phyloP scores from a whole-genome alignment of 1,140 invertebrate species.

The Zaprionus inermis region DNA sequence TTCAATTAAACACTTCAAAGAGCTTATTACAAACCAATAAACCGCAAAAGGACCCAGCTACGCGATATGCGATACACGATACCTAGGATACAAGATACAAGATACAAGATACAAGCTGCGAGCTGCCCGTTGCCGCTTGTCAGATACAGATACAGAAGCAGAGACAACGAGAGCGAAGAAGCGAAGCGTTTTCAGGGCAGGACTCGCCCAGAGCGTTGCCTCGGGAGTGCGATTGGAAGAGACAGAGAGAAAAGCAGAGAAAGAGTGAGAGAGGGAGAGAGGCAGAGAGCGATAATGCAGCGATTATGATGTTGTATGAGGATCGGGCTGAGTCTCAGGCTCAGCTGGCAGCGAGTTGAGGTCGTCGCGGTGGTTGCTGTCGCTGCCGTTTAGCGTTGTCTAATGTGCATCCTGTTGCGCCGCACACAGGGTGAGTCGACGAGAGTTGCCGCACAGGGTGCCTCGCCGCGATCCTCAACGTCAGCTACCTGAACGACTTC shows the following conservation, averaged over 20 bases:
- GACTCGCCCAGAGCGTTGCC: slow-evolving; percentile 18
- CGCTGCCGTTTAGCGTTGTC: slow-evolving; percentile 64
- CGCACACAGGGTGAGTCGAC: background rate
- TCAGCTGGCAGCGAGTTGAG: slow-evolving; percentile 33
- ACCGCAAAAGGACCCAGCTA: too few species aligned
- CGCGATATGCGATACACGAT: slow-evolving; percentile 30
- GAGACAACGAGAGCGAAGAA: background rate
- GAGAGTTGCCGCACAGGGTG: slow-evolving; percentile 52
- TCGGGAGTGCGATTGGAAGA: slow-evolving; percentile 1
- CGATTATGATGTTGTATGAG: slow-evolving; percentile 44
- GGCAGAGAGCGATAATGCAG: slow-evolving; percentile 53
- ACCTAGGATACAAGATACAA: slow-evolving; percentile 18
- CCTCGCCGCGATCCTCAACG: slow-evolving; percentile 17
- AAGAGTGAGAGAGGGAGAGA: background rate
- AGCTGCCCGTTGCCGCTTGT: slow-evolving; percentile 1
- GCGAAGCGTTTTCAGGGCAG: slow-evolving; percentile 16
- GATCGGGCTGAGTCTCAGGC: background rate
- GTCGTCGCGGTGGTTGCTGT: slow-evolving; percentile 46
- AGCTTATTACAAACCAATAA: slow-evolving; percentile 82
- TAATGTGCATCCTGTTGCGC: slow-evolving; percentile 76
- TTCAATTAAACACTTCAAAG: slow-evolving; percentile 83
- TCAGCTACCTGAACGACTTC: slow-evolving; percentile 72
- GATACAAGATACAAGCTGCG: slow-evolving; percentile 16
- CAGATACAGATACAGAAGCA: slow-evolving; percentile 26
- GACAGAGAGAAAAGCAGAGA: slow-evolving; percentile 11